Evolutionary conservation across 2,797 vertebrate species (phyloP), one percentile per base, ranked within the genome.

Genomic region (Tapera naevia): DNA sequence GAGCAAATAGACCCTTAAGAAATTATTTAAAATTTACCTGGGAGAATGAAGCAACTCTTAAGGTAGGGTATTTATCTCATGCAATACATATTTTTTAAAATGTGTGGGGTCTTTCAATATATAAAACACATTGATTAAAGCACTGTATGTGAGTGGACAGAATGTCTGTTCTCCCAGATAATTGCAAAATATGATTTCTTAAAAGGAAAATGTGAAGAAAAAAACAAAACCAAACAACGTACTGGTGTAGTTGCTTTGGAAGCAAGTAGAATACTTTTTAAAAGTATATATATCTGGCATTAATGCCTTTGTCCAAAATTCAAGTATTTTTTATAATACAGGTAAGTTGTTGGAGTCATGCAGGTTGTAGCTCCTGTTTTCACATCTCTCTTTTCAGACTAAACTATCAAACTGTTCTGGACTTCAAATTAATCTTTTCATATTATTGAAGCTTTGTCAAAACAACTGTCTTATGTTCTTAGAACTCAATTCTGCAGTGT

Each of bases 361-460:
- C 1, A 50, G 51, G 28, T 60, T 53, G 0, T 19, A 30, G 65
- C 18, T 80, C 13, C 19, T 61, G 23, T 61, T 91, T 78, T 60
- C n/a, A 57, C 13, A 11, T 2, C 8, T 53, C 3, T 28, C 15
- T 72, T 70, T 72, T 69, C 60, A 80, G 57, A 41, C 12, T 82
- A 78, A 92, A 48, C 32, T 61, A 46, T 46, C 45, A 75, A 18
- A 21, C 32, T 25, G 8, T 25, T 16, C 27, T 91, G 54, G 45
- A 91, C 46, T 81, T 86, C 21, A 58, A 32, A 4, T 25, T 91
- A 73, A 80, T 57, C 28, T 86, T 82, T 58, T 78, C 6, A 13
- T 65, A 35, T 35, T 67, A 61, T 76, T 93, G 33, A 93, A 91
- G 45, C 24, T 92, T 46, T 80, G 30, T 60, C 70, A 83, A 91